Evolutionary conservation across 2,797 vertebrate genomes (phyloP), one percentile per base, ranked within the genome.

Genomic region (Sphenopsis melanotis): DNA sequence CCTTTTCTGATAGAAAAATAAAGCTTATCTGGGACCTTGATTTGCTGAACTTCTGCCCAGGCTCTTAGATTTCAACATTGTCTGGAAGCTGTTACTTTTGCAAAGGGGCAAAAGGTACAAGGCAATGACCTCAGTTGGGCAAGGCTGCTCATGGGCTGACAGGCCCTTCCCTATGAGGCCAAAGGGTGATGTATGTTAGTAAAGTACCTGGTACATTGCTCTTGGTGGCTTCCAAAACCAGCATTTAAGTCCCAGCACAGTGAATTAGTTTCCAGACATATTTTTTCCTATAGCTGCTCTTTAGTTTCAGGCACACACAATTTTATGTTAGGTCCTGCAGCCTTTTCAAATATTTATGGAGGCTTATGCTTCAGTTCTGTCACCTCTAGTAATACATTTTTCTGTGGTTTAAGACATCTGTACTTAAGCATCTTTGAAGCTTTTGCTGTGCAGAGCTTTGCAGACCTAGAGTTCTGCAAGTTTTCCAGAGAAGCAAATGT

Each of bases 141-240:
- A 47, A 47, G 41, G 24, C 29, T 70, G 69, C 37, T 36, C 4
- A 1, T 19, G 32, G 23, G 20, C 39, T 42, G 36, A 17, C 2
- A 11, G 69, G 26, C 23, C 34, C 30, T 52, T 71, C 12, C 22
- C 24, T 12, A 2, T 41, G 55, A 30, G 22, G 12, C 59, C n/a
- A 24, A 6, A 53, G 50, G 23, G 29, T 46, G 29, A 3, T 6
- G 2, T 53, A 5, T 55, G 50, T 41, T 19, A 44, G 23, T 20
- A 1, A 55, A 64, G n/a, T 19, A 49, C 15, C 47, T 71, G 61
- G 18, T 68, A 17, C 0, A 0, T 47, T 83, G 14, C 8, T 52
- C 53, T 37, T 15, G 3, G 13, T 49, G 75, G 26, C 16, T 77
- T 64, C 24, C 19, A 49, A 41, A 90, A 50, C 3, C 1, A 5